A percentile compares a stretch with the other conserved stretches of the same genome.
Conservation (phyloP, 2,888 invertebrate genomes). For the Cerceris ruficornis region DNA sequence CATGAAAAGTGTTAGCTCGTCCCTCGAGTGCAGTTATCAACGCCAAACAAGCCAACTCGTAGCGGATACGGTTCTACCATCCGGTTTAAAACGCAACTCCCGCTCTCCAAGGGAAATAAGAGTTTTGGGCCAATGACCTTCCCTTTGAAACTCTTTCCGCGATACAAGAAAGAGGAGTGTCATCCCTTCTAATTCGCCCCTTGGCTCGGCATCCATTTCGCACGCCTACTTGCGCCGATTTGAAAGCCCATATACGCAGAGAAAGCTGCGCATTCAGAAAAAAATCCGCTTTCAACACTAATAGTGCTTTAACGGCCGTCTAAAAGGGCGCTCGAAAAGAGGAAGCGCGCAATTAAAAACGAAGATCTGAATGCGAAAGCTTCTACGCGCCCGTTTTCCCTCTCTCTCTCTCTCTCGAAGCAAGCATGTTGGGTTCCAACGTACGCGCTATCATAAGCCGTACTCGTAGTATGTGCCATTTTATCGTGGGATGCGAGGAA, state of each 20-base stretch:
- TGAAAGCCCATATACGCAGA: slow-evolving; percentile 43
- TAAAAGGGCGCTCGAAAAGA: slow-evolving; percentile 52
- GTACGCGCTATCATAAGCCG: slow-evolving; percentile 8
- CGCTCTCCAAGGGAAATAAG: slow-evolving; percentile 2
- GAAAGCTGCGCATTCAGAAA: slow-evolving; percentile 51
- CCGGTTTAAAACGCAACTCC: slow-evolving; percentile 14
- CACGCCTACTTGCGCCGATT: slow-evolving; percentile 51
- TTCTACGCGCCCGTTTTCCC: not conserved
- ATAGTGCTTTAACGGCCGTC: slow-evolving; percentile 59
- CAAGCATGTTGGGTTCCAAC: not conserved
- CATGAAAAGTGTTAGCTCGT: not conserved
- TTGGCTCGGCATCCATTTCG: slow-evolving; percentile 46
- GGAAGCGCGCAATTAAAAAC: slow-evolving; percentile 63
- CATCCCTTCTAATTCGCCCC: slow-evolving; percentile 53
- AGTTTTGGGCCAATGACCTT: slow-evolving; percentile 47
- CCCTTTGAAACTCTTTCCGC: slow-evolving; percentile 45
- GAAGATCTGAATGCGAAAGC: slow-evolving; percentile 47
- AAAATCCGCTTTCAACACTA: slow-evolving; percentile 61
- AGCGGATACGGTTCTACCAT: not conserved
- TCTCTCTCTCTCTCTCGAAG: too few species aligned
- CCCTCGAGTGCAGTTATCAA: not conserved
- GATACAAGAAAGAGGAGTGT: slow-evolving; percentile 49
- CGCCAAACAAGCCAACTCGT: not conserved
- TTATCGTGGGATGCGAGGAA: slow-evolving; percentile 22
- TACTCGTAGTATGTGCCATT: not conserved